A percentile compares a stretch with the other conserved stretches of the same genome.
phyloP scores from a whole-genome alignment of 2,888 invertebrate genomes.

The Andrena bicolor region DNA sequence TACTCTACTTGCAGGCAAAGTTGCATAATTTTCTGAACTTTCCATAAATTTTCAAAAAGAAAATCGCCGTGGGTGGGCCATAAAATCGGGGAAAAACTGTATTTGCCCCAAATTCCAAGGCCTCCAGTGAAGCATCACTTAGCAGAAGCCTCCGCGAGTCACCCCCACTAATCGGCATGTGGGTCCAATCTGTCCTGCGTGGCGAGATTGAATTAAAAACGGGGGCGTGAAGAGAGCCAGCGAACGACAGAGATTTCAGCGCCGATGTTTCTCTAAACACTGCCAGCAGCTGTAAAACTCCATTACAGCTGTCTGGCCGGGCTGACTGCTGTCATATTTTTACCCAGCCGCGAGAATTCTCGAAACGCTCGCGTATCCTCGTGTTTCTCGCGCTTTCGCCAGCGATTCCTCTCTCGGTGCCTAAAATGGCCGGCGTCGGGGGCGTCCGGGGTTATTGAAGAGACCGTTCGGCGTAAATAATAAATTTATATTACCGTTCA shows the following conservation, averaged over 20 bases:
- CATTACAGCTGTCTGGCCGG: background rate
- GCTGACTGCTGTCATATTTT: conserved; percentile 15
- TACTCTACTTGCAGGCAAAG: too few species aligned
- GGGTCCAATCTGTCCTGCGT: background rate
- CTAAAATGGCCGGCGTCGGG: conserved; percentile 1
- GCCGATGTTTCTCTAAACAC: conserved; percentile 20
- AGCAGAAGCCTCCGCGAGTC: too few species aligned
- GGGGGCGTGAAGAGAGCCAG: background rate
- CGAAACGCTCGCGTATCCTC: background rate
- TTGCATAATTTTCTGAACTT: too few species aligned
- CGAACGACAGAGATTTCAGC: background rate
- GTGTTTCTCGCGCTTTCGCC: background rate
- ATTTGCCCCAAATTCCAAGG: too few species aligned
- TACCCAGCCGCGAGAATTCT: background rate
- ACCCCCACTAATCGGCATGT: too few species aligned
- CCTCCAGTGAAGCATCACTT: too few species aligned
- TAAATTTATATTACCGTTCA: conserved; percentile 52
- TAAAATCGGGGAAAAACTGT: too few species aligned
- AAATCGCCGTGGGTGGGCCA: too few species aligned
- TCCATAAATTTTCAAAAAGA: too few species aligned
- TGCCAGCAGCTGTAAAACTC: conserved; percentile 21
- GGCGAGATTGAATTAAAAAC: background rate
- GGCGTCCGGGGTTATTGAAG: background rate
- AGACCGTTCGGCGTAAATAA: conserved; percentile 34
- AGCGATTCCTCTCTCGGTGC: background rate